Evolutionary conservation across 2,888 invertebrate genomes (phyloP).

Genomic region (Heteromurus nitidus): DNA sequence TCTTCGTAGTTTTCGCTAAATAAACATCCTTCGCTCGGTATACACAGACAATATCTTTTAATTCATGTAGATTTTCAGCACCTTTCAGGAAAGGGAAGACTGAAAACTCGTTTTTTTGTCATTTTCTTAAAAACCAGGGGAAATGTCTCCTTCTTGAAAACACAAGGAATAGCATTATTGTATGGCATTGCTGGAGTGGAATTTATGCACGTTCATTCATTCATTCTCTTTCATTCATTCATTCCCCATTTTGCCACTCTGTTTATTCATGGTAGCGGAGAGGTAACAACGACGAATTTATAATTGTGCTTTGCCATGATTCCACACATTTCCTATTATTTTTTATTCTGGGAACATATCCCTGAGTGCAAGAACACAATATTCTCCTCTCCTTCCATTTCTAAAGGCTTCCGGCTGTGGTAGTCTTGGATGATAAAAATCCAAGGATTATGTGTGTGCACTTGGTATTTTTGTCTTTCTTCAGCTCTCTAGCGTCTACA

Average conservation of each 20-base stretch:
- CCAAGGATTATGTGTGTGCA: conserved; percentile 27
- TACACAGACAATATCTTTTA: no score
- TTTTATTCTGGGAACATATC: conserved; percentile 17
- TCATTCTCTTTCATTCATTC: conserved; percentile 44
- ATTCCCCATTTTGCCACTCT: not conserved
- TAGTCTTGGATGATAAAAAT: conserved; percentile 22
- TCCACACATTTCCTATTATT: not conserved
- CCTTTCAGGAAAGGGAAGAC: no score
- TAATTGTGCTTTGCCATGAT: conserved; percentile 2
- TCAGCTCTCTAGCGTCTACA: not conserved
- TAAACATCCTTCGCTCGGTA: no score
- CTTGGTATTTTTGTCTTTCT: conserved; percentile 27
- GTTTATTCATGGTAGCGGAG: not conserved
- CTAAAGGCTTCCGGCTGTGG: conserved; percentile 62
- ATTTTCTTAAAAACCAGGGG: no score
- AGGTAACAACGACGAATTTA: not conserved
- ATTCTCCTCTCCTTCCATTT: conserved; percentile 6
- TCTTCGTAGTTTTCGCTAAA: no score
- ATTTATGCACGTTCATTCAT: conserved; percentile 39
- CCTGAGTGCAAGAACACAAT: not conserved
- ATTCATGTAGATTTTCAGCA: no score
- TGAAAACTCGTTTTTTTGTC: no score
- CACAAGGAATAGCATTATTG: no score
- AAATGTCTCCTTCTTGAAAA: no score
- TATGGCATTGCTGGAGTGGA: conserved; percentile 34